Percentiles rank a stretch among this genome's conserved stretches.
Conservation (phyloP, 2,797 vertebrate genomes). For the Carcharodon carcharias region DNA sequence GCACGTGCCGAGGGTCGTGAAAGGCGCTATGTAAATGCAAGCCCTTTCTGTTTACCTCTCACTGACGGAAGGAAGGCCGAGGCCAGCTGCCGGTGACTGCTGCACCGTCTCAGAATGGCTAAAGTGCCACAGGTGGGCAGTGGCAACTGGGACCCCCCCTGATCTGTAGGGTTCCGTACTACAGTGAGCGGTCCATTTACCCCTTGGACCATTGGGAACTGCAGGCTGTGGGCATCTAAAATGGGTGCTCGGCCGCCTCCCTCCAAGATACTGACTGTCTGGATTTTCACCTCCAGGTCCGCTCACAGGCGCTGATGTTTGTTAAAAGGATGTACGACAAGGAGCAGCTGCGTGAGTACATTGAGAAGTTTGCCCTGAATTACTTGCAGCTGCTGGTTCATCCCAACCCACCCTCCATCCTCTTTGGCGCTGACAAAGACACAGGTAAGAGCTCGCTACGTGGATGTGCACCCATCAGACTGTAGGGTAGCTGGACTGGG, state of each 20-base stretch:
- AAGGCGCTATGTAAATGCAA: background rate
- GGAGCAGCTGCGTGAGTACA: constrained; percentile 81
- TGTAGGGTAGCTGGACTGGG: background rate
- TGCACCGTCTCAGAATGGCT: too few species aligned
- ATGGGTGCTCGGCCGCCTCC: background rate
- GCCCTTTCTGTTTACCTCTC: too few species aligned
- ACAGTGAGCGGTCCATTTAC: background rate
- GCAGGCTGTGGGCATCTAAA: background rate
- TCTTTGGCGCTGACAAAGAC: constrained; percentile 89
- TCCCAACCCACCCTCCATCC: constrained; percentile 83
- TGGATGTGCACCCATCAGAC: background rate
- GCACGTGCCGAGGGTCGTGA: too few species aligned
- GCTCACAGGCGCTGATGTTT: constrained; percentile 78
- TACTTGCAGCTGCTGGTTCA: constrained; percentile 95
- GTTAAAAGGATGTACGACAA: constrained; percentile 92
- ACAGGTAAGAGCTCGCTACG: constrained; percentile 61
- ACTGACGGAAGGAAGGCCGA: too few species aligned
- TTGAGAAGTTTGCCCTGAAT: constrained; percentile 90
- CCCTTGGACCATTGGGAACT: background rate
- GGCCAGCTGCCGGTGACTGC: too few species aligned
- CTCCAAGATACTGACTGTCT: background rate
- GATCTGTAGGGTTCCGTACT: background rate
- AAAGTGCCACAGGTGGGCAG: too few species aligned
- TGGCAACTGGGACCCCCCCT: background rate
- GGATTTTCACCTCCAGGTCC: constrained; percentile 60